Evolutionary conservation across 2,888 invertebrate genomes (phyloP).

Genomic region (Heliconius cydno): DNA sequence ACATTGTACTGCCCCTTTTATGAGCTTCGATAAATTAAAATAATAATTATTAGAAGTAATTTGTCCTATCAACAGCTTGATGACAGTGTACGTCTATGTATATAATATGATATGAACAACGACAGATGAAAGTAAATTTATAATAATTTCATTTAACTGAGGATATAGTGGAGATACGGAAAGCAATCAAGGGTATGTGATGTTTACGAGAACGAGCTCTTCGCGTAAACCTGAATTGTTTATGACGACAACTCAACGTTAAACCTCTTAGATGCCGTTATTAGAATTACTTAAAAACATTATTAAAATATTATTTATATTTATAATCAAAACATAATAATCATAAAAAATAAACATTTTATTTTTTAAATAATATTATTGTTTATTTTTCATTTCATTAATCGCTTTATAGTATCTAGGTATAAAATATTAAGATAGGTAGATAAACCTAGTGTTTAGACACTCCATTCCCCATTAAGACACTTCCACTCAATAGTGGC

Average conservation of each 20-base stretch:
- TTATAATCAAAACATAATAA: not conserved
- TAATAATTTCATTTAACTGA: constrained; percentile 7
- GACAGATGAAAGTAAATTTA: not conserved
- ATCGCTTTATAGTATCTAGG: too few species aligned
- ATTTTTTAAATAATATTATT: not conserved
- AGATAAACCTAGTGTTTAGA: too few species aligned
- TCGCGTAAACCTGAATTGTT: constrained; percentile 33
- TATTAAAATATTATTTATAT: not conserved
- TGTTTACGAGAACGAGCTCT: constrained; percentile 16
- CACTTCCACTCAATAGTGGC: too few species aligned
- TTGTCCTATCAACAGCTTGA: not conserved
- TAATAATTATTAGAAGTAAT: not conserved
- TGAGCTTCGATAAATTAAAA: too few species aligned
- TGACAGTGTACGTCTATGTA: not conserved
- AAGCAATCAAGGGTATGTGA: constrained; percentile 12
- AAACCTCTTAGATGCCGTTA: constrained; percentile 17
- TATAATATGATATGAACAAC: not conserved
- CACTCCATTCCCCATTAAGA: too few species aligned
- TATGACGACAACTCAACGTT: constrained; percentile 19
- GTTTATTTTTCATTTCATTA: too few species aligned
- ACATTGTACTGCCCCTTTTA: too few species aligned
- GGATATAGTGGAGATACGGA: not conserved
- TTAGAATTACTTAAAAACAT: not conserved
- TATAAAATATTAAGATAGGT: too few species aligned
- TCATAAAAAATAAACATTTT: not conserved